phyloP scores from a whole-genome alignment of 2,797 vertebrate species.

The Naso thynnoides region DNA sequence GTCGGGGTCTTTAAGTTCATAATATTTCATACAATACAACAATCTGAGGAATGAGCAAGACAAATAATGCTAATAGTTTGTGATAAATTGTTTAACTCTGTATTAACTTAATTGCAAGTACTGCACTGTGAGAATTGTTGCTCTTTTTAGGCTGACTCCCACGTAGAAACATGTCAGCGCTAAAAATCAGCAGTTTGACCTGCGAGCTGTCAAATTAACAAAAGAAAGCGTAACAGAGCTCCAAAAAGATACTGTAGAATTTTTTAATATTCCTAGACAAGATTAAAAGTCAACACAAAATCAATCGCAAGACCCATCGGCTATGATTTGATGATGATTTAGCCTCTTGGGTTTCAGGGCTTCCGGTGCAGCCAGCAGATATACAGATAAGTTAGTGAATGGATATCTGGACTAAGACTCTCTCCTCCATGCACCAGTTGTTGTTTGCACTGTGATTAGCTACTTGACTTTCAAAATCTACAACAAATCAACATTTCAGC shows the following conservation, averaged over 20 bases:
- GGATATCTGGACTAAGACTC: no score
- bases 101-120: background rate
- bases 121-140: background rate
- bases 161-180: background rate
- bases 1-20: background rate
- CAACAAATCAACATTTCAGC: no score
- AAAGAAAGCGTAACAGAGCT: background rate
- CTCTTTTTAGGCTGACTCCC: background rate
- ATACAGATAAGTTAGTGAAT: no score
- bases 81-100: conserved; percentile 7
- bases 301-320: no score
- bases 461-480: no score
- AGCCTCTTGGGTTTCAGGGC: no score
- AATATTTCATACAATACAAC: conserved; percentile 22
- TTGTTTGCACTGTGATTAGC: no score
- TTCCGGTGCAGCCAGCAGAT: no score
- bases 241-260: background rate
- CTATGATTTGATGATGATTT: no score
- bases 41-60: background rate
- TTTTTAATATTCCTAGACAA: background rate
- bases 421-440: no score
- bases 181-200: background rate
- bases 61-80: background rate
- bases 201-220: conserved; percentile 2
- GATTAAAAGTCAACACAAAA: background rate